Percentiles rank a stretch among this genome's conserved stretches.
phyloP scores from a whole-genome alignment of 1,140 invertebrate genomes.

The Papilio polytes region DNA sequence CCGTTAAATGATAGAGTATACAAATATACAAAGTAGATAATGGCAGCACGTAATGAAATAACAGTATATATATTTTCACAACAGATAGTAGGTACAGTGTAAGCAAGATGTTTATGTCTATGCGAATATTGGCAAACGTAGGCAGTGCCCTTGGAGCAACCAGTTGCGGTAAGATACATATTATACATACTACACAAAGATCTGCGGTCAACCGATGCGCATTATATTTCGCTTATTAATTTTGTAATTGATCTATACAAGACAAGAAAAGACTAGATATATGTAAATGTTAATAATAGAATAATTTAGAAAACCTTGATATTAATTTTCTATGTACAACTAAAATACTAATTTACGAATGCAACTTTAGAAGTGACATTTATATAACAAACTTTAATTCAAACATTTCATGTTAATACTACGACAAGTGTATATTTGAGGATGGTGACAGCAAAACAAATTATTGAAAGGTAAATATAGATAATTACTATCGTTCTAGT shows the following conservation, averaged over 20 bases:
- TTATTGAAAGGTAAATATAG: slow-evolving; percentile 9
- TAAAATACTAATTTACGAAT: no score
- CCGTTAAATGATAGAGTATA: neutral
- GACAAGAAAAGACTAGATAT: neutral
- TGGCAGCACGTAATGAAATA: neutral
- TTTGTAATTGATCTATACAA: slow-evolving; percentile 11
- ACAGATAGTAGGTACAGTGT: neutral
- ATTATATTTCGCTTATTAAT: slow-evolving; percentile 19
- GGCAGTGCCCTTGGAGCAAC: neutral
- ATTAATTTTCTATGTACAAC: no score
- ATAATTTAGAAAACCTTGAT: neutral
- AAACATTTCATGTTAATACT: neutral
- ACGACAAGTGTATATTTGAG: neutral
- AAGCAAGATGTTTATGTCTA: slow-evolving; percentile 14
- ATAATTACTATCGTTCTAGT: slow-evolving; percentile 4
- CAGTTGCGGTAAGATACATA: slow-evolving; percentile 2
- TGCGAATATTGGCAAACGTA: slow-evolving; percentile 4
- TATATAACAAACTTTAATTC: neutral
- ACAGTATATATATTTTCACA: neutral
- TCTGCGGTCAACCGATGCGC: slow-evolving; percentile 1
- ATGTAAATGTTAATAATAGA: neutral
- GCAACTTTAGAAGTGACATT: no score
- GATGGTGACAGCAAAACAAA: neutral
- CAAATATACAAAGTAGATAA: neutral
- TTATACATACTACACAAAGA: neutral